These are phyloP conservation scores for Petromus typicus DNA, from an alignment of 2,113 vertebrate genomes.

Conservation along the genomic window DNA sequence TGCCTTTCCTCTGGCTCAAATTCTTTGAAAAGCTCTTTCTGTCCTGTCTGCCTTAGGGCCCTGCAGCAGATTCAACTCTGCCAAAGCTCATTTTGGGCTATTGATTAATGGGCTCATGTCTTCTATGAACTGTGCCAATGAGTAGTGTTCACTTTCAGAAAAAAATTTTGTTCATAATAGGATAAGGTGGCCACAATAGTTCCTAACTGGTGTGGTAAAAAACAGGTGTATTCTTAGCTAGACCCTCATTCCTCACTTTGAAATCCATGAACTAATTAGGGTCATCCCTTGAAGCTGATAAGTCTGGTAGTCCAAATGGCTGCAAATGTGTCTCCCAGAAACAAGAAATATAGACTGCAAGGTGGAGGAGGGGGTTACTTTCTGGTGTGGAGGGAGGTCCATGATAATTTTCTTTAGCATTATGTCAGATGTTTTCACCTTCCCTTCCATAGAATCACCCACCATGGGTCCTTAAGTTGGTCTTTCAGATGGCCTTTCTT, in stretches of 20 bases:
- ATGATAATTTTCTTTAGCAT: not conserved
- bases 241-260: not conserved
- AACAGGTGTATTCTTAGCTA: not conserved
- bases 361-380: not conserved
- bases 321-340: not conserved
- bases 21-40: not conserved
- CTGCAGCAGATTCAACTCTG: not conserved
- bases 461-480: too few relatives aligned
- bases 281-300: not conserved
- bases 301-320: not conserved
- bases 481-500: not conserved
- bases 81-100: not conserved
- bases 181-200: not conserved
- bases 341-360: not conserved
- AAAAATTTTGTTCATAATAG: not conserved
- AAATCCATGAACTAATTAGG: slow-evolving; percentile 4
- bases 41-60: not conserved
- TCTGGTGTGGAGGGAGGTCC: too few relatives aligned
- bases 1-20: not conserved
- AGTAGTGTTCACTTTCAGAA: not conserved
- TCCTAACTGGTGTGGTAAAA: too few relatives aligned
- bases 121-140: not conserved
- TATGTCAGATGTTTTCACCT: not conserved
- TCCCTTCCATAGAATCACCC: not conserved
- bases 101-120: not conserved